Conservation (phyloP, 1,140 invertebrate species). For the Sminthurides bifidus region DNA sequence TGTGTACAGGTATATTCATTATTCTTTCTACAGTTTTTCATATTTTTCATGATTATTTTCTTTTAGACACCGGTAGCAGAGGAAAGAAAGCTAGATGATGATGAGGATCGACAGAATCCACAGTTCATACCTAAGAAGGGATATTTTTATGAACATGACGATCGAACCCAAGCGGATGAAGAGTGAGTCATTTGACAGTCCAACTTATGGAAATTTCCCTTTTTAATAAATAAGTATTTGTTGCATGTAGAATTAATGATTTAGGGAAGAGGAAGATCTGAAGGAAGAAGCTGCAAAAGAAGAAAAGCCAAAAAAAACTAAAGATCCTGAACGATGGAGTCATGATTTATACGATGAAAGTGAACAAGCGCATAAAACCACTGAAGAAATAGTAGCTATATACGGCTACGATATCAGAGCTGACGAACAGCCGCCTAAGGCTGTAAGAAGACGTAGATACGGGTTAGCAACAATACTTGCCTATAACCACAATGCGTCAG, state of each 20-base stretch:
- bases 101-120: constrained; percentile 89
- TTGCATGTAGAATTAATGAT: background rate
- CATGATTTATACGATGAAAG: constrained; percentile 79
- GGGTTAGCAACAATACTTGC: constrained; percentile 46
- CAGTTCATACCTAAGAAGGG: constrained; percentile 93
- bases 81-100: constrained; percentile 67
- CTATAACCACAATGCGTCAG: background rate
- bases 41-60: background rate
- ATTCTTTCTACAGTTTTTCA: background rate
- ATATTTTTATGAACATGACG: constrained; percentile 93
- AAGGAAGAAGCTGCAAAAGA: constrained; percentile 19
- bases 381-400: constrained; percentile 68
- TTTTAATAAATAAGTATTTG: background rate
- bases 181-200: too few species aligned
- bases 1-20: background rate
- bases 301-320: constrained; percentile 34
- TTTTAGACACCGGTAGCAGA: constrained; percentile 11
- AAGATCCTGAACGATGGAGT: constrained; percentile 64
- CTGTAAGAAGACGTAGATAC: constrained; percentile 67
- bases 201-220: background rate
- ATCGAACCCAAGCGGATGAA: constrained; percentile 61
- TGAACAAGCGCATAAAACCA: constrained; percentile 71
- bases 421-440: constrained; percentile 78
- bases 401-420: constrained; percentile 93
- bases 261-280: constrained; percentile 14